Percentiles rank a stretch among this genome's conserved stretches.
Evolutionary conservation across 2,113 vertebrate genomes (phyloP).

Genomic region (Camelus dromedarius): DNA sequence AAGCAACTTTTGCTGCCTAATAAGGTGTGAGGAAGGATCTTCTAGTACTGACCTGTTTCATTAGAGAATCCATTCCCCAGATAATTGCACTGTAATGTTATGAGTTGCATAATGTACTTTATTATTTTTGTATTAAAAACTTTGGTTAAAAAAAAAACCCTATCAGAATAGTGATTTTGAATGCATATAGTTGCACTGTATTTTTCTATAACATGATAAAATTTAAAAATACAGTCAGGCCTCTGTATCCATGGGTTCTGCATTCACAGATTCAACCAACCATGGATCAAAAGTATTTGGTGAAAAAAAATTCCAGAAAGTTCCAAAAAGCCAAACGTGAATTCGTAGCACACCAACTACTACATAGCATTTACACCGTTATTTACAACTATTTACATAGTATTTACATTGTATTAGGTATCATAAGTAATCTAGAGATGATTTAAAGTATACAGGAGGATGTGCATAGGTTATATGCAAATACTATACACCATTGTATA

Average conservation of each 20-base stretch:
- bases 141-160: neutral
- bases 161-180: constrained; percentile 29
- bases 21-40: neutral
- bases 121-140: constrained; percentile 49
- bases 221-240: neutral
- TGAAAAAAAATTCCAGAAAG: neutral
- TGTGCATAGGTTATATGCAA: neutral
- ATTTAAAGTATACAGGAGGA: neutral
- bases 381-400: neutral
- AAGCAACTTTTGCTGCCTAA: neutral
- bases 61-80: neutral
- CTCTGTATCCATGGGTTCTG: neutral
- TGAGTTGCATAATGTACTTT: neutral
- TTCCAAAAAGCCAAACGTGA: neutral
- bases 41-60: constrained; percentile 16
- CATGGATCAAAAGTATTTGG: neutral
- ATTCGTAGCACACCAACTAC: neutral
- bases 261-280: neutral
- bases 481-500: neutral
- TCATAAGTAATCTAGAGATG: neutral
- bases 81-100: neutral
- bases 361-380: neutral
- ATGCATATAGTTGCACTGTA: neutral
- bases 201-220: constrained; percentile 9
- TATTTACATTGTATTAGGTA: neutral